Conservation (phyloP, 2,113 vertebrate species). For the Cyrtonyx montezumae region DNA sequence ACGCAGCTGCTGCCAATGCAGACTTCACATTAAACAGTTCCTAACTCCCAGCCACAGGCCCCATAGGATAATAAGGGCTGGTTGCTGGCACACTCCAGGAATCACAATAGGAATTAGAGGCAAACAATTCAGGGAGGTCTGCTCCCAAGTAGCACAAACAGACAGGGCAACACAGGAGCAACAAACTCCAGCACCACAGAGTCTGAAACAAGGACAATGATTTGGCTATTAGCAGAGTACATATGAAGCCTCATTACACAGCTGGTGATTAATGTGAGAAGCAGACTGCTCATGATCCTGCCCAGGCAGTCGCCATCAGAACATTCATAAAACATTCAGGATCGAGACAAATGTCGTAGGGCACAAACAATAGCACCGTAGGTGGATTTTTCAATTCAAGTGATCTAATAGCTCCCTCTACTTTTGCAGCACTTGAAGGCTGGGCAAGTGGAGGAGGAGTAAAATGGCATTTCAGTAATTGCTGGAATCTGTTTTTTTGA, state of each 20-base stretch:
- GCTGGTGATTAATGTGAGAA: conserved; percentile 63
- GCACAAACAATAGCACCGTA: conserved; percentile 9
- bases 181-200: not conserved
- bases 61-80: not conserved
- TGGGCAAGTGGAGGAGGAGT: conserved; percentile 2
- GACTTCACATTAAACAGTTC: not conserved
- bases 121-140: not conserved
- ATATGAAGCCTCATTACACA: conserved; percentile 50
- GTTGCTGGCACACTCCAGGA: not conserved
- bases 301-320: not conserved
- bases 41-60: not conserved
- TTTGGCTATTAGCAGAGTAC: conserved; percentile 29
- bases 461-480: conserved; percentile 20
- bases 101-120: not conserved
- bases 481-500: not conserved
- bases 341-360: not conserved
- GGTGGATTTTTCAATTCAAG: conserved; percentile 18
- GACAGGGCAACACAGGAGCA: not conserved
- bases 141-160: not conserved
- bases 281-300: conserved; percentile 37
- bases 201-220: not conserved
- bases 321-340: conserved; percentile 1
- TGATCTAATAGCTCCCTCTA: not conserved
- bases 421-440: not conserved
- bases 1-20: not conserved